Evolutionary conservation across 2,113 vertebrate species (phyloP).

Genomic region (Xenotilapia longispinis): DNA sequence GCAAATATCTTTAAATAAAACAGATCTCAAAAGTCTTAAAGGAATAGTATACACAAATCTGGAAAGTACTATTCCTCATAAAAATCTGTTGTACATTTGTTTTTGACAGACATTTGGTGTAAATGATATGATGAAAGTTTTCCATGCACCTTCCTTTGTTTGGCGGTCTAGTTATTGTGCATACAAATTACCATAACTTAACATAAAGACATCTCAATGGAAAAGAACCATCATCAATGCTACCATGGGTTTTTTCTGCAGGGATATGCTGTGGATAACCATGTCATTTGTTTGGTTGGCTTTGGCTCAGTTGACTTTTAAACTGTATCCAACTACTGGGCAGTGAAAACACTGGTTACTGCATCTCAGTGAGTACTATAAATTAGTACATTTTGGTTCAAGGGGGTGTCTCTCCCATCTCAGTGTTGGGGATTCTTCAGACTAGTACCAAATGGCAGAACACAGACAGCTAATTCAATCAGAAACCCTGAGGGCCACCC

Average conservation of each 20-base stretch:
- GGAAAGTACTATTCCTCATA: background rate
- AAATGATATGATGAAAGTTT: background rate
- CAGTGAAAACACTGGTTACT: background rate
- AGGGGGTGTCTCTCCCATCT: background rate
- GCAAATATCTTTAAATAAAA: background rate
- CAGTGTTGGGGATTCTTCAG: constrained; percentile 48
- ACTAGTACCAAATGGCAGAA: constrained; percentile 55
- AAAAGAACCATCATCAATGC: background rate
- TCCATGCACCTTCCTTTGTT: background rate
- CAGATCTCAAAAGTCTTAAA: background rate
- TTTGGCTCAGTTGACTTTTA: background rate
- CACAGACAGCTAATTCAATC: constrained; percentile 68
- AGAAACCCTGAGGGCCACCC: constrained; percentile 56
- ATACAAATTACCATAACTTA: background rate
- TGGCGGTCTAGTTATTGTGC: background rate
- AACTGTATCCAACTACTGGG: background rate
- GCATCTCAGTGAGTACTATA: background rate
- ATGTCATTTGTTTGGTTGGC: rapidly evolving
- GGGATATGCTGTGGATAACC: background rate
- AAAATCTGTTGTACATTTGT: background rate
- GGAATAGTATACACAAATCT: background rate
- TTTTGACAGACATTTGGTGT: background rate
- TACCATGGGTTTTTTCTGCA: background rate
- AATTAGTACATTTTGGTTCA: background rate
- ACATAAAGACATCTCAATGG: background rate